A percentile compares a stretch with the other conserved stretches of the same genome.
Conservation (phyloP, 2,113 vertebrate species). For the Microtus montanus region DNA sequence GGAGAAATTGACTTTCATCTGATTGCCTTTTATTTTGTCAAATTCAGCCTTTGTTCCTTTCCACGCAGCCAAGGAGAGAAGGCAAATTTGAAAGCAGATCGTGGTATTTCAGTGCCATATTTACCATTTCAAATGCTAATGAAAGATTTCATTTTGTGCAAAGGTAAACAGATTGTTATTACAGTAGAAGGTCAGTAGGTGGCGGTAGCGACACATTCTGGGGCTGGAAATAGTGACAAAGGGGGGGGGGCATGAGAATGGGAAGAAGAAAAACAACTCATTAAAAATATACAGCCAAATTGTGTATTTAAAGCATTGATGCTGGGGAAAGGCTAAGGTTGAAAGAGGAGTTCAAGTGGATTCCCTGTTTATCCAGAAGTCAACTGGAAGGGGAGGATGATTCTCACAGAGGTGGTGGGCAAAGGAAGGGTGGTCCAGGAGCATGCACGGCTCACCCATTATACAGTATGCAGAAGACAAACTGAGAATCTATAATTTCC, state of each 20-base stretch:
- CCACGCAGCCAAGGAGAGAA: background rate
- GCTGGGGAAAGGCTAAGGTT: background rate
- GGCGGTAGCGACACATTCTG: background rate
- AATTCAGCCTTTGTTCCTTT: background rate
- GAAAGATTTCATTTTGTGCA: background rate
- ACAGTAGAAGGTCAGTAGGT: background rate
- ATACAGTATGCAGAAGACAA: background rate
- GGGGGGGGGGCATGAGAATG: background rate
- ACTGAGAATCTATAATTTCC: background rate
- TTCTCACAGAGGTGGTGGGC: rapidly evolving
- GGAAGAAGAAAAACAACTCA: background rate
- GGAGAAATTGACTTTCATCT: background rate
- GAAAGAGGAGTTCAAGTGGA: background rate
- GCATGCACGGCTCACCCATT: rapidly evolving
- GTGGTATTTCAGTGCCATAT: background rate
- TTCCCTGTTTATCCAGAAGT: background rate
- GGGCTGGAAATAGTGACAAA: background rate
- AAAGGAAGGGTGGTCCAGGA: background rate
- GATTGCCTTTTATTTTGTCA: background rate
- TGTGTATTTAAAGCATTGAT: background rate
- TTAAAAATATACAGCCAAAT: background rate
- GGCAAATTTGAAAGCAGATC: background rate
- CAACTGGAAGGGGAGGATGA: background rate
- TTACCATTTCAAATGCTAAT: background rate
- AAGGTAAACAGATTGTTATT: background rate